Percentiles rank a stretch among this genome's conserved stretches.
phyloP scores from a whole-genome alignment of 1,140 invertebrate genomes.

The Kradibia gibbosae region DNA sequence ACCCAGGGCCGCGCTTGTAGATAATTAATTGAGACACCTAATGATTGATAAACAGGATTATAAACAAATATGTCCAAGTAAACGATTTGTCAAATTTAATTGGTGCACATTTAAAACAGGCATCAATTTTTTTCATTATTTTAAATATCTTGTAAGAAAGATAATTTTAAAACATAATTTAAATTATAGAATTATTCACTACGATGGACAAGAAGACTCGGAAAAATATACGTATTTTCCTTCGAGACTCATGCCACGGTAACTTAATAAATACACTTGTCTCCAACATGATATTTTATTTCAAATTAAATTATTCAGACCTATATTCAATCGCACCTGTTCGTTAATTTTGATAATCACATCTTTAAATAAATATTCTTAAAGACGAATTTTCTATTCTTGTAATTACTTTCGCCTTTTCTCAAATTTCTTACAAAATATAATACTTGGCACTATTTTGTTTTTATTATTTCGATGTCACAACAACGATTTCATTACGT shows the following conservation, averaged over 20 bases:
- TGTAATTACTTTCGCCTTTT: neutral
- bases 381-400: neutral
- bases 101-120: neutral
- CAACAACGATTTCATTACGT: neutral
- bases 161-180: neutral
- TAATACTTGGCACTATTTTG: neutral
- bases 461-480: neutral
- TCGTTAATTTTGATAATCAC: too few relatives aligned
- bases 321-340: too few relatives aligned
- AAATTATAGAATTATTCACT: neutral
- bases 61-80: too few relatives aligned
- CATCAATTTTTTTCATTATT: neutral
- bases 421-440: neutral
- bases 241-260: too few relatives aligned
- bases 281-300: too few relatives aligned
- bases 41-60: too few relatives aligned
- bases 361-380: neutral
- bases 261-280: too few relatives aligned
- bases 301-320: too few relatives aligned
- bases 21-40: too few relatives aligned
- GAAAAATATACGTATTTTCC: neutral
- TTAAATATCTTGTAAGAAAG: neutral
- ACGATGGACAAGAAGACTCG: neutral
- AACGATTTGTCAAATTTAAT: conserved; percentile 2
- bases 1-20: too few relatives aligned